Evolutionary conservation across 2,888 invertebrate genomes (phyloP).

Genomic region (Mayetiola destructor): DNA sequence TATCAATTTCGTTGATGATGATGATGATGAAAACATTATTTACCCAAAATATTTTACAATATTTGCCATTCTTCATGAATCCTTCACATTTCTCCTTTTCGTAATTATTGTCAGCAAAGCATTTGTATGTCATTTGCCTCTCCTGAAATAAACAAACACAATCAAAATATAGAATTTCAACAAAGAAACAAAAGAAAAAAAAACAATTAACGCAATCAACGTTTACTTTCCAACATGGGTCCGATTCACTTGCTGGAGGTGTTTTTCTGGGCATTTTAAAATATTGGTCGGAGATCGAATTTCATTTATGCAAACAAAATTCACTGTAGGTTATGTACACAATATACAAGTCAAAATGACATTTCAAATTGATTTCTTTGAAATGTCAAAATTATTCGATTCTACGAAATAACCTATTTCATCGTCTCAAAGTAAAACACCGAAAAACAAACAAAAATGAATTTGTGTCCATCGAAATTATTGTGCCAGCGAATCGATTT

Average conservation of each 20-base stretch:
- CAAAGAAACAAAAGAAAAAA: background rate
- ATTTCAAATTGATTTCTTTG: background rate
- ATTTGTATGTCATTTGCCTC: background rate
- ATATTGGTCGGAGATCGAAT: background rate
- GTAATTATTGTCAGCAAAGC: background rate
- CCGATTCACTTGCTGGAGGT: background rate
- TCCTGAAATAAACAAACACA: background rate
- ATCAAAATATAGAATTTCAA: background rate
- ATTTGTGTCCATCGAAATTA: background rate
- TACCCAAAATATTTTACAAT: slow-evolving; percentile 12
- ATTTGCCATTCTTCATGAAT: background rate
- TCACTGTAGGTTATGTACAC: background rate
- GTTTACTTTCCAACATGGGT: slow-evolving; percentile 1
- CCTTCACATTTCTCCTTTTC: slow-evolving; percentile 4
- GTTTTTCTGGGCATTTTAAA: background rate
- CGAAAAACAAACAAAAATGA: background rate
- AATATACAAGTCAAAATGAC: background rate
- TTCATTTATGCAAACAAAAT: background rate
- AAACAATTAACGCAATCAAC: background rate
- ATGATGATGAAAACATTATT: background rate
- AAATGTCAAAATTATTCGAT: background rate
- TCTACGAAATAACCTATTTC: background rate
- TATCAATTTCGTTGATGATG: background rate
- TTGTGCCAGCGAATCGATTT: background rate
- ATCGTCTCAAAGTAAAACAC: background rate